Evolutionary conservation across 1,140 invertebrate genomes (phyloP).

Genomic region (Saxidomus purpurata): DNA sequence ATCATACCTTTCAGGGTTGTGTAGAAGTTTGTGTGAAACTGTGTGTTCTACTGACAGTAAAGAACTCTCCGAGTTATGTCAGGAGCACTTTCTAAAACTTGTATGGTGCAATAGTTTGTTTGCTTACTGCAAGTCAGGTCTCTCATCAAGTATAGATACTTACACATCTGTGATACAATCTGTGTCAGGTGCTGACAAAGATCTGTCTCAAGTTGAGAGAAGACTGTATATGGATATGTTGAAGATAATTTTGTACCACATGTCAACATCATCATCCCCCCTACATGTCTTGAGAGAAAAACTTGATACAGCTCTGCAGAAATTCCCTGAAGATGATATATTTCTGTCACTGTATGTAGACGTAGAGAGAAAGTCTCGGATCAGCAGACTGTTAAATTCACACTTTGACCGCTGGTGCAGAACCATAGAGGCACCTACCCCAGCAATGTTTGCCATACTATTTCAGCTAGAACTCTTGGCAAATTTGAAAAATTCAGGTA

Average conservation of each 20-base stretch:
- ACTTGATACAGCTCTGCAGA: constrained; percentile 72
- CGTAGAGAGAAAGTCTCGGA: constrained; percentile 75
- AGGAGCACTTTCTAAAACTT: constrained; percentile 24
- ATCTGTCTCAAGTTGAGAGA: background rate
- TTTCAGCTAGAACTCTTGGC: constrained; percentile 60
- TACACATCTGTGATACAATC: constrained; percentile 64
- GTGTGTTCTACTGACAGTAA: background rate
- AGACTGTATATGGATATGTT: constrained; percentile 66
- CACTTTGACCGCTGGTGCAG: constrained; percentile 75
- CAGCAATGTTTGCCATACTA: constrained; percentile 75
- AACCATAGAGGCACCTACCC: constrained; percentile 59
- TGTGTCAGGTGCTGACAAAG: background rate
- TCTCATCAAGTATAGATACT: constrained; percentile 73
- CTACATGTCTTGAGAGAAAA: constrained; percentile 70
- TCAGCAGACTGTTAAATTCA: constrained; percentile 77
- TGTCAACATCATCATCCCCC: constrained; percentile 68
- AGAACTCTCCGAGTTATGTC: background rate
- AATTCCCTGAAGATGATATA: constrained; percentile 76
- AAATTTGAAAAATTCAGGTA: constrained; percentile 17
- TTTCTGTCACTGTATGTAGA: constrained; percentile 77
- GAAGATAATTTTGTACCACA: constrained; percentile 73
- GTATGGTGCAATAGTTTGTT: constrained; percentile 82
- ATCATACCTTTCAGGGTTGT: constrained; percentile 44
- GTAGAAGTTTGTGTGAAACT: background rate
- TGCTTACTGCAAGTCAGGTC: constrained; percentile 80